Percentiles rank a stretch among this genome's conserved stretches.
phyloP scores from a whole-genome alignment of 2,797 vertebrate species.

The Masticophis lateralis region DNA sequence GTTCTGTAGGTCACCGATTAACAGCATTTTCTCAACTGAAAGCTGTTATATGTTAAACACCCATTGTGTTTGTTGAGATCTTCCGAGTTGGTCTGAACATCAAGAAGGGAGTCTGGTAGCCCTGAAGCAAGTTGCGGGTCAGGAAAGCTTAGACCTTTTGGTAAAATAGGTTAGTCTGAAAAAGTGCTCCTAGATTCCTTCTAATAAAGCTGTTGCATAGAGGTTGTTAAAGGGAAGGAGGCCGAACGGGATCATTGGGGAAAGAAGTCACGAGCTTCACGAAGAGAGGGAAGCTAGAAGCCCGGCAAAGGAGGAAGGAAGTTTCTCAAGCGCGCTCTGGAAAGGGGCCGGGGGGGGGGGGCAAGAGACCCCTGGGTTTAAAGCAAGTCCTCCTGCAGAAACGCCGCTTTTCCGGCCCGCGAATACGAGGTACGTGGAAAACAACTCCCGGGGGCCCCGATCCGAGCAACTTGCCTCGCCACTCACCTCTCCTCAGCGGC shows the following conservation, averaged over 20 bases:
- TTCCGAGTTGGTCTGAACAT: neutral
- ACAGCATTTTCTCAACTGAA: neutral
- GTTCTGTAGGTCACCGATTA: neutral
- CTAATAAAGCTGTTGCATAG: neutral
- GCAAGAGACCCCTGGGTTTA: neutral
- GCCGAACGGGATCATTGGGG: neutral
- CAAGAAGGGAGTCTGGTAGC: neutral
- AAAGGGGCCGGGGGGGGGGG: too few relatives aligned
- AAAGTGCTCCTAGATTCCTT: neutral
- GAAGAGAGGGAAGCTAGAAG: neutral
- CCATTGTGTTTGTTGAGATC: neutral
- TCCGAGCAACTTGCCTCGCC: neutral
- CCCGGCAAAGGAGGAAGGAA: neutral
- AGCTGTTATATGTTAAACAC: neutral
- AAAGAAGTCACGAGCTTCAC: neutral
- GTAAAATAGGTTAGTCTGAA: neutral
- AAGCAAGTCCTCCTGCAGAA: neutral
- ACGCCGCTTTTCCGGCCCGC: neutral
- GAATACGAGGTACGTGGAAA: neutral
- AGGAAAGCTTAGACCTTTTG: neutral
- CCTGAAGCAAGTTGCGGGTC: neutral
- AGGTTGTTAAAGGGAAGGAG: neutral
- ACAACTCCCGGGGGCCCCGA: neutral
- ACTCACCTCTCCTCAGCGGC: neutral
- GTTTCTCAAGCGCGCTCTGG: neutral